phyloP scores from a whole-genome alignment of 2,888 invertebrate species.

The Mactromeris polynyma region DNA sequence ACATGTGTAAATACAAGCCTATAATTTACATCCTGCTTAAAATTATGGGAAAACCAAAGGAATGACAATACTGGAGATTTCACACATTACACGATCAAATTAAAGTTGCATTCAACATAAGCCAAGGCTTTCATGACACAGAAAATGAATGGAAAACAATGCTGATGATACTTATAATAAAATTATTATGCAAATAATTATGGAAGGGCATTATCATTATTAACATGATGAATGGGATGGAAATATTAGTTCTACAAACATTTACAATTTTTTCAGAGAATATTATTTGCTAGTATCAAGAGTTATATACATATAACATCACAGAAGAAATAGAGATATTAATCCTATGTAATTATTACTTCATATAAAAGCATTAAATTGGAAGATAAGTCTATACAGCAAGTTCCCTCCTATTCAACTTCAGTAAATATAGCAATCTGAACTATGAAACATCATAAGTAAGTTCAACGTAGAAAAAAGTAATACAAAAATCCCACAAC shows the following conservation, averaged over 20 bases:
- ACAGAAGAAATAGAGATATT: neutral
- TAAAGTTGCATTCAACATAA: neutral
- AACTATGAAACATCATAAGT: neutral
- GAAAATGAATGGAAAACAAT: neutral
- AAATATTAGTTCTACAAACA: neutral
- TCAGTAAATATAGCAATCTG: neutral
- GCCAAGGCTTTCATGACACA: too few relatives aligned
- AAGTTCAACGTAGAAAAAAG: neutral
- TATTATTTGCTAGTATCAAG: neutral
- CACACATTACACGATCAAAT: neutral
- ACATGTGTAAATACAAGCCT: too few relatives aligned
- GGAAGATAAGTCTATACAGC: neutral
- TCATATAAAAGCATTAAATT: neutral
- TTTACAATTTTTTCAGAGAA: neutral
- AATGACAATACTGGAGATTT: neutral
- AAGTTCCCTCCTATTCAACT: neutral
- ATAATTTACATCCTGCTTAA: too few relatives aligned
- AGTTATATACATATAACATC: neutral
- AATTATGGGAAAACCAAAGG: neutral
- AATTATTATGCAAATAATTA: slow-evolving; percentile 13
- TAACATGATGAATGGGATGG: slow-evolving; percentile 12
- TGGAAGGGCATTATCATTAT: slow-evolving; percentile 8
- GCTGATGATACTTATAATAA: neutral
- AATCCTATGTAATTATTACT: neutral
- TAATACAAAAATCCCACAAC: neutral